Conservation (phyloP, 92 coral and sea anemone species). For the Actinostola sp. region DNA sequence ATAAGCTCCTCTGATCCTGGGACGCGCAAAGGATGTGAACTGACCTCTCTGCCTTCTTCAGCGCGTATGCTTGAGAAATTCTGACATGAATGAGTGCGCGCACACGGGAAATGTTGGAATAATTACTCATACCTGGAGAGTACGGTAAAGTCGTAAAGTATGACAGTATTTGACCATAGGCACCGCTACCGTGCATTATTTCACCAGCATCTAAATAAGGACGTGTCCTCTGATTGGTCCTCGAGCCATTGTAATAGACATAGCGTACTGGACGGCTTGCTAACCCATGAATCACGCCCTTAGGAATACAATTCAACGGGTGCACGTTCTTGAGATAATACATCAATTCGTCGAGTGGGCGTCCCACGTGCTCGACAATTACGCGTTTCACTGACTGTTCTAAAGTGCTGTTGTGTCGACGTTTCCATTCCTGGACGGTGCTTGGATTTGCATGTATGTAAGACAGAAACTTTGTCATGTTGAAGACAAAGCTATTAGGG, state of each 20-base stretch:
- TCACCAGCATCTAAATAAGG: slow-evolving; percentile 39
- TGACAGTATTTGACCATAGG: slow-evolving; percentile 42
- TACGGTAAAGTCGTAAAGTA: slow-evolving; percentile 58
- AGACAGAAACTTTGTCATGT: slow-evolving; percentile 15
- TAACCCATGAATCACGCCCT: slow-evolving; percentile 54
- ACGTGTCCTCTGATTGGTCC: slow-evolving; percentile 37
- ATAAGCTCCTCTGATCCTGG: too few relatives aligned
- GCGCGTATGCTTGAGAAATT: too few relatives aligned
- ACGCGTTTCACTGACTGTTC: slow-evolving; percentile 21
- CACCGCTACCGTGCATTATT: slow-evolving; percentile 48
- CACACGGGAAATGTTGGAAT: not conserved
- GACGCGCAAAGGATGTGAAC: too few relatives aligned
- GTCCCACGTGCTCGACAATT: slow-evolving; percentile 41
- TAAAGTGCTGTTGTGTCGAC: slow-evolving; percentile 26
- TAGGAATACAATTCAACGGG: slow-evolving; percentile 48
- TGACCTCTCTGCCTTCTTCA: too few relatives aligned
- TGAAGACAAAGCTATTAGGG: slow-evolving; percentile 1
- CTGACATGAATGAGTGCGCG: too few relatives aligned
- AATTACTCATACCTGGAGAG: slow-evolving; percentile 39
- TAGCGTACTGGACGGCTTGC: slow-evolving; percentile 53
- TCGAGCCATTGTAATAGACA: slow-evolving; percentile 51
- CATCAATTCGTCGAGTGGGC: slow-evolving; percentile 51
- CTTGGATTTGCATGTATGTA: slow-evolving; percentile 2
- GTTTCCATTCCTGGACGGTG: slow-evolving; percentile 27
- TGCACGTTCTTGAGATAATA: slow-evolving; percentile 47